phyloP scores from a whole-genome alignment of 2,888 invertebrate species.

The Netelia melanura region DNA sequence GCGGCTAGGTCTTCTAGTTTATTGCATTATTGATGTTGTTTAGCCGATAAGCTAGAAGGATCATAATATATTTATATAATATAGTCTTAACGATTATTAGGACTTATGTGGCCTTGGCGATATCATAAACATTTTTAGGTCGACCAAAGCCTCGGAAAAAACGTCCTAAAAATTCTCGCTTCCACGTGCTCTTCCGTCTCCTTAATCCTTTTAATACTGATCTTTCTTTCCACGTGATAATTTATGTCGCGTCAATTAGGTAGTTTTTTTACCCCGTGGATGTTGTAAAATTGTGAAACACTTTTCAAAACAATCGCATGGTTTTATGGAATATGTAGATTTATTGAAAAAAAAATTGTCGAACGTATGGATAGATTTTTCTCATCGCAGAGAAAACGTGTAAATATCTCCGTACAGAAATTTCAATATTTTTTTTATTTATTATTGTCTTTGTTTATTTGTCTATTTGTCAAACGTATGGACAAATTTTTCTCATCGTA shows the following conservation, averaged over 20 bases:
- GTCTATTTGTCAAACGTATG: too few relatives aligned
- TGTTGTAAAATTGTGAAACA: too few relatives aligned
- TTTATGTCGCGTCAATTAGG: neutral
- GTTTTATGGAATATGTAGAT: too few relatives aligned
- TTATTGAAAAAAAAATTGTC: too few relatives aligned
- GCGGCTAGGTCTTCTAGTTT: conserved; percentile 15
- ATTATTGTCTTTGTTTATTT: neutral
- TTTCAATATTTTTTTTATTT: neutral
- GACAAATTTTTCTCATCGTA: too few relatives aligned
- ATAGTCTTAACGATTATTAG: conserved; percentile 1
- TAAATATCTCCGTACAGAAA: neutral
- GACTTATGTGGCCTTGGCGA: neutral
- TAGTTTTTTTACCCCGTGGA: too few relatives aligned
- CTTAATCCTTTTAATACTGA: neutral
- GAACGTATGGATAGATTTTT: too few relatives aligned
- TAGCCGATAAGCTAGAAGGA: conserved; percentile 16
- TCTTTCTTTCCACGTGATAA: neutral
- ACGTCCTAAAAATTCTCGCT: too few relatives aligned
- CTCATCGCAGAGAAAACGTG: too few relatives aligned
- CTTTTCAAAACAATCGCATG: too few relatives aligned
- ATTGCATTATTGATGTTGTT: conserved; percentile 34
- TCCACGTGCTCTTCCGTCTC: neutral
- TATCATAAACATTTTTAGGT: neutral
- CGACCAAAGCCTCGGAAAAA: neutral
- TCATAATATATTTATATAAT: neutral